Evolutionary conservation across 2,113 vertebrate species (phyloP).

Genomic region (Octodon degus): DNA sequence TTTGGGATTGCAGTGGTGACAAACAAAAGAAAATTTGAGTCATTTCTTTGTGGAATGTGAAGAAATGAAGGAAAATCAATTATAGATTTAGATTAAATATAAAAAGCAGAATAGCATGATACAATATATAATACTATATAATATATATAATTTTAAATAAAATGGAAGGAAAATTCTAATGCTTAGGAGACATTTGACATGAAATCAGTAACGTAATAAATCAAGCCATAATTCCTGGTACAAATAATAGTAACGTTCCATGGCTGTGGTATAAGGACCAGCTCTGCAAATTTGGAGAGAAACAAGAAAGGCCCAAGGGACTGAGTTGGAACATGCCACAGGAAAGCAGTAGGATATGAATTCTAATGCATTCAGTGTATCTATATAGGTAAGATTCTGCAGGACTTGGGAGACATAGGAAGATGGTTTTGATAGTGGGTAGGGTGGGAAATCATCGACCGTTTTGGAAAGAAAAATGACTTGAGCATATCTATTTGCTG

Average conservation of each 20-base stretch:
- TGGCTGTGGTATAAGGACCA: background rate
- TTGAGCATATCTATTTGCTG: background rate
- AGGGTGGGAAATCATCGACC: background rate
- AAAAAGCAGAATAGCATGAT: background rate
- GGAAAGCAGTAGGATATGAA: background rate
- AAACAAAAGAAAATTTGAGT: background rate
- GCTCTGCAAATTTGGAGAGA: background rate
- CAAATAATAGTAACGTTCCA: rapidly evolving
- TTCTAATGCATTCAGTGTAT: too few relatives aligned
- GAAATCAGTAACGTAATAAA: background rate
- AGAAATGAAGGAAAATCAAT: background rate
- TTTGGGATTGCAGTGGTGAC: background rate
- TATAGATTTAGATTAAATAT: background rate
- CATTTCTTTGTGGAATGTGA: background rate
- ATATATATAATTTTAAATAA: background rate
- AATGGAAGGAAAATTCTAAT: background rate
- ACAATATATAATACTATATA: background rate
- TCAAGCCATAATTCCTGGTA: background rate
- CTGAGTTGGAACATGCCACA: rapidly evolving
- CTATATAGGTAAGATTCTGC: rapidly evolving
- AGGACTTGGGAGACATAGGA: background rate
- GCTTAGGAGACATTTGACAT: background rate
- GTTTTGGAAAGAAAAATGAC: background rate
- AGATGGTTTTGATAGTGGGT: background rate
- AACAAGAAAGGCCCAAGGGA: background rate